Percentiles rank a stretch among this genome's conserved stretches.
These are phyloP conservation scores for Hyla sarda DNA, from an alignment of 2,113 vertebrate species.

Conservation along the genomic window DNA sequence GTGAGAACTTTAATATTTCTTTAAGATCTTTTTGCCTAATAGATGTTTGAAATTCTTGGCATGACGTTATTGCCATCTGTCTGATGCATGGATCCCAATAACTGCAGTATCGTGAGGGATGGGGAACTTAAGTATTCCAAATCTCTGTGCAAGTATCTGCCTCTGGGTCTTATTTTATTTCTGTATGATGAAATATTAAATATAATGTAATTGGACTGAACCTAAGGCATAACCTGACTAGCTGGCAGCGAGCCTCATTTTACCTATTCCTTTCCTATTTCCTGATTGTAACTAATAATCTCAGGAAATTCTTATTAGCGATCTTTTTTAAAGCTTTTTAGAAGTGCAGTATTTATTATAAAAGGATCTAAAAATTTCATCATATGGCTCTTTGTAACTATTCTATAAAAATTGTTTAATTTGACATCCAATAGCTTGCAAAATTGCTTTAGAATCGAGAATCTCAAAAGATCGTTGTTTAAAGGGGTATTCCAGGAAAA, in stretches of 20 bases:
- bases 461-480: background rate
- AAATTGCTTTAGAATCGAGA: background rate
- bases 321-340: background rate
- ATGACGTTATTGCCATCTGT: constrained; percentile 33
- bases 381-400: background rate
- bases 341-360: background rate
- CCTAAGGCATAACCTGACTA: constrained; percentile 32
- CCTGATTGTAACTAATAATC: constrained; percentile 1
- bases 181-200: constrained; percentile 51
- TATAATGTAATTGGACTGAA: constrained; percentile 49
- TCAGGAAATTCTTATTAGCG: background rate
- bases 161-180: constrained; percentile 36
- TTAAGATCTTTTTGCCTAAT: constrained; percentile 22
- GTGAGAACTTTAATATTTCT: constrained; percentile 1
- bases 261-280: background rate
- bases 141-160: constrained; percentile 8
- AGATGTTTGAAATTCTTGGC: constrained; percentile 32
- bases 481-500: background rate
- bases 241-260: background rate
- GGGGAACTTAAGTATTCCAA: constrained; percentile 24
- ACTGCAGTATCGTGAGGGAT: background rate
- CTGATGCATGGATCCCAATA: constrained; percentile 17
- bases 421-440: background rate
- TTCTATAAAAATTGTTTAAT: background rate
- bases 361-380: background rate